These are phyloP conservation scores for Anser cygnoides DNA, from an alignment of 2,113 vertebrate genomes.

Conservation along the genomic window DNA sequence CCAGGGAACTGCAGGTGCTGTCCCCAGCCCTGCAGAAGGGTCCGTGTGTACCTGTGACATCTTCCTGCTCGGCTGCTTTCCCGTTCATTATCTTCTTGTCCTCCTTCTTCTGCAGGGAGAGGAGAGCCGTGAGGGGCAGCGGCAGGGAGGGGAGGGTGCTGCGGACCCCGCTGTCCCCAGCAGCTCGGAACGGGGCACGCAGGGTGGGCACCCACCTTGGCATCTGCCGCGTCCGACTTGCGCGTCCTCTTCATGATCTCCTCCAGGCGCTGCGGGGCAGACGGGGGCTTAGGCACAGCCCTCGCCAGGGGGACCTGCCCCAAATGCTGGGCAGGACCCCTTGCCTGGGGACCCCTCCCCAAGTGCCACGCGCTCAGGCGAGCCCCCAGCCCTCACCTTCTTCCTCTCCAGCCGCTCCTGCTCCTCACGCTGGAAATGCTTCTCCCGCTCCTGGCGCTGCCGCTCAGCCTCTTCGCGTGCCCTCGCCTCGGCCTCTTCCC, in stretches of 20 bases:
- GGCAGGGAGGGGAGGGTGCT: not conserved
- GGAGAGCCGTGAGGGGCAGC: not conserved
- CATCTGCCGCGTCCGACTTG: conserved; percentile 84
- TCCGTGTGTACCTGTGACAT: conserved; percentile 67
- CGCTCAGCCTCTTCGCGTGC: conserved; percentile 87
- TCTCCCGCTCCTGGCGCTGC: conserved; percentile 93
- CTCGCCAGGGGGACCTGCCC: not conserved
- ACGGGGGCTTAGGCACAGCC: not conserved
- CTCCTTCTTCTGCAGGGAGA: conserved; percentile 80
- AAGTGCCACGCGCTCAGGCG: accelerated
- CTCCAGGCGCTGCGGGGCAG: conserved; percentile 86
- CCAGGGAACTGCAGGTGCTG: not conserved
- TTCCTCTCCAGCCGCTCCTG: conserved; percentile 95
- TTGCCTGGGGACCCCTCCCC: not conserved
- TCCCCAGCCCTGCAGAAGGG: not conserved
- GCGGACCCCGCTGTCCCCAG: not conserved
- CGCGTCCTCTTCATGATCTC: conserved; percentile 99
- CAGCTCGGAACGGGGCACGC: accelerated
- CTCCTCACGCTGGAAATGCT: conserved; percentile 97
- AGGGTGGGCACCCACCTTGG: conserved; percentile 78
- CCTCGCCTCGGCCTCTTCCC: conserved; percentile 88
- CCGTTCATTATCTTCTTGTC: conserved; percentile 76
- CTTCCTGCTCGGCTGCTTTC: conserved; percentile 73
- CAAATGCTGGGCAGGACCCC: not conserved
- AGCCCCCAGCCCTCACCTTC: conserved; percentile 78